These are phyloP conservation scores for Plodia interpunctella DNA, from an alignment of 1,140 invertebrate species.

Conservation along the genomic window DNA sequence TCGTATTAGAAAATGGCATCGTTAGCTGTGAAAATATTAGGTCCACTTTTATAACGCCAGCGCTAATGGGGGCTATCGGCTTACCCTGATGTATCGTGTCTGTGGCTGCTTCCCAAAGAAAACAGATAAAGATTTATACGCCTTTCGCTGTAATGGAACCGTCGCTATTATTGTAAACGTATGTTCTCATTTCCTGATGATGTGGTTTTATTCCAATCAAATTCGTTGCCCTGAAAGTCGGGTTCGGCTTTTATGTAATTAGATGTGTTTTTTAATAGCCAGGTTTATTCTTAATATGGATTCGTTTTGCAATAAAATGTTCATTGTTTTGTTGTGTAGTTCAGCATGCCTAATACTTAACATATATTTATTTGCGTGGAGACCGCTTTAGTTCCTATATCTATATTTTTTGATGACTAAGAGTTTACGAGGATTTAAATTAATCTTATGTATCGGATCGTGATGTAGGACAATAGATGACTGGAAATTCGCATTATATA, in stretches of 20 bases:
- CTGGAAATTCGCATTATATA: neutral
- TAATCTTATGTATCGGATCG: neutral
- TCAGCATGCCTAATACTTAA: too few species aligned
- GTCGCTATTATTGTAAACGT: neutral
- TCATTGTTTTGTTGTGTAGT: too few species aligned
- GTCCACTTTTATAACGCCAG: conserved; percentile 20
- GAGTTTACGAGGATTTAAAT: neutral
- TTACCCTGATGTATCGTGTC: conserved; percentile 15
- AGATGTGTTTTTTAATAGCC: too few species aligned
- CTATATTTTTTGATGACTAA: neutral
- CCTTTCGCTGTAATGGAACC: conserved; percentile 6
- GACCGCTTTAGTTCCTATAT: too few species aligned
- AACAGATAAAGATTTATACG: conserved; percentile 5
- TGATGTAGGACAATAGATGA: neutral
- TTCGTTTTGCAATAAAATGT: too few species aligned
- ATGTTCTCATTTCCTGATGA: neutral
- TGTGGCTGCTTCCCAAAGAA: neutral
- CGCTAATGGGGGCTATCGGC: conserved; percentile 27
- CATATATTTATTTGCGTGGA: too few species aligned
- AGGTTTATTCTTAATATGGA: too few species aligned
- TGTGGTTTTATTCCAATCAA: neutral
- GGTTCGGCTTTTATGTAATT: too few species aligned
- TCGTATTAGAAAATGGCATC: conserved; percentile 5
- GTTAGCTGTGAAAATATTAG: conserved; percentile 24
- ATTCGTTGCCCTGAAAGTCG: neutral